phyloP scores from a whole-genome alignment of 1,140 invertebrate genomes.

The Pantala flavescens region DNA sequence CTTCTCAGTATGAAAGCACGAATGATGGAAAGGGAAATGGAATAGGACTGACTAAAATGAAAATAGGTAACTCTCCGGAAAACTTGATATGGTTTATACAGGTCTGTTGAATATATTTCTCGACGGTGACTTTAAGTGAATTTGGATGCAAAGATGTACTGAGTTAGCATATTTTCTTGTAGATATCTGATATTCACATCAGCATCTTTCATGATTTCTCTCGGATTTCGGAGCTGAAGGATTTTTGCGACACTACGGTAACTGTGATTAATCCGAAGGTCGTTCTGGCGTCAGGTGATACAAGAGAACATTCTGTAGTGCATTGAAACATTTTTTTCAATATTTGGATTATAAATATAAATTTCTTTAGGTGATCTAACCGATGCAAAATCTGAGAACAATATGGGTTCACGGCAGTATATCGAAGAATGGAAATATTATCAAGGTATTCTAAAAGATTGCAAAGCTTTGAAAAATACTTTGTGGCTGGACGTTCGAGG shows the following conservation, averaged over 20 bases:
- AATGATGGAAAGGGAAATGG: background rate
- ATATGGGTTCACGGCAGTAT: constrained; percentile 71
- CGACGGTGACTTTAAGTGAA: too few relatives aligned
- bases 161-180: constrained; percentile 25
- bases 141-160: too few relatives aligned
- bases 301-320: constrained; percentile 29
- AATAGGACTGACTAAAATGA: background rate
- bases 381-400: constrained; percentile 71
- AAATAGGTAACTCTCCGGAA: constrained; percentile 35
- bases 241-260: constrained; percentile 70
- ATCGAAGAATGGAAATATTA: constrained; percentile 79
- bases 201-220: constrained; percentile 69
- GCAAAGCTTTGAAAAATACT: constrained; percentile 55
- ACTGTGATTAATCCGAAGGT: constrained; percentile 63
- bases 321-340: background rate
- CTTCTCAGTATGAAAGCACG: background rate
- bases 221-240: constrained; percentile 63
- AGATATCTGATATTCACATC: constrained; percentile 84
- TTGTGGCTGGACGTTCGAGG: constrained; percentile 85
- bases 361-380: constrained; percentile 64
- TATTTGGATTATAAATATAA: background rate
- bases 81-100: constrained; percentile 68
- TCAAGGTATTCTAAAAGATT: constrained; percentile 55
- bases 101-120: constrained; percentile 36
- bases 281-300: constrained; percentile 66